These are phyloP conservation scores for Cephalotes varians DNA, from an alignment of 2,888 invertebrate species.

Conservation along the genomic window DNA sequence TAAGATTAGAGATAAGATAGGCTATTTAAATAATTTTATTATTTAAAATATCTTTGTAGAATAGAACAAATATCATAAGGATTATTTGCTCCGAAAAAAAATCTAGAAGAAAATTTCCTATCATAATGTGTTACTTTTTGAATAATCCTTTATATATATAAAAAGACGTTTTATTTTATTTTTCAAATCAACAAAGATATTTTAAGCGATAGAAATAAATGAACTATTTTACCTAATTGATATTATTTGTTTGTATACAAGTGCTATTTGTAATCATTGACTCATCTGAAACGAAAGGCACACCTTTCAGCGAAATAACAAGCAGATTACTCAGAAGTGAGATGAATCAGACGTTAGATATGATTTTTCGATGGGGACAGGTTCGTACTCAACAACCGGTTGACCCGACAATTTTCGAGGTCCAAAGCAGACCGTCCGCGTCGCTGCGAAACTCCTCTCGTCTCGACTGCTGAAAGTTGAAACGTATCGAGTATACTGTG, in stretches of 20 bases:
- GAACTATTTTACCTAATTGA: not conserved
- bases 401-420: constrained; percentile 59
- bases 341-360: constrained; percentile 76
- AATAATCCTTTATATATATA: not conserved
- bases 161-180: not conserved
- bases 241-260: constrained; percentile 61
- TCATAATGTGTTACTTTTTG: not conserved
- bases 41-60: not conserved
- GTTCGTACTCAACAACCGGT: constrained; percentile 75
- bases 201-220: not conserved
- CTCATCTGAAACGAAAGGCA: constrained; percentile 78
- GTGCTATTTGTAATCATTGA: constrained; percentile 72
- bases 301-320: constrained; percentile 73
- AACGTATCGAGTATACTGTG: constrained; percentile 54
- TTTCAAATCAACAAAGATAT: not conserved
- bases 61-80: not conserved
- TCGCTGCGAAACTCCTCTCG: constrained; percentile 42
- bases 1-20: not conserved
- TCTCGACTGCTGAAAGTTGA: constrained; percentile 57
- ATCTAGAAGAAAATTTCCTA: not conserved
- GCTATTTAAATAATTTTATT: not conserved
- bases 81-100: not conserved
- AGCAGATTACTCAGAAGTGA: constrained; percentile 71
- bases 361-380: constrained; percentile 78
- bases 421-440: constrained; percentile 44